Conservation (phyloP, 2,888 invertebrate species). For the Pristionchus entomophagus region DNA sequence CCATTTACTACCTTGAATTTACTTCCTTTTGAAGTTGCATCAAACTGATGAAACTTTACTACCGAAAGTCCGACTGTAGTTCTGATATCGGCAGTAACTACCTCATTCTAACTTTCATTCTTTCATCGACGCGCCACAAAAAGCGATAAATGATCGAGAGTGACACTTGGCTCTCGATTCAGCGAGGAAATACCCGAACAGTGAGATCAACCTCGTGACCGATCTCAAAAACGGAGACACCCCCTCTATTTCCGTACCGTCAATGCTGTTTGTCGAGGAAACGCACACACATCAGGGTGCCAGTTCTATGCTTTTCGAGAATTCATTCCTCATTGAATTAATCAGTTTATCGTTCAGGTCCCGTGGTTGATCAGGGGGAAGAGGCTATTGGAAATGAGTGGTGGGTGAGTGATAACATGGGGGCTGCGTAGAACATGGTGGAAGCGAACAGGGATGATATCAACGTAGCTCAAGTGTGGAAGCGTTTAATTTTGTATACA, state of each 20-base stretch:
- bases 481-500: not conserved
- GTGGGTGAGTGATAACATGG: not conserved
- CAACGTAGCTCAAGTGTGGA: not conserved
- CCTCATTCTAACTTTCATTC: not conserved
- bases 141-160: constrained; percentile 20
- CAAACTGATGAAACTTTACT: not conserved
- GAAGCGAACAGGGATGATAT: constrained; percentile 30
- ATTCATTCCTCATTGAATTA: not conserved
- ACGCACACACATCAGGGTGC: not conserved
- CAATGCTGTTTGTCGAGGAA: not conserved
- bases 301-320: not conserved
- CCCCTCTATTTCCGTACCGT: not conserved
- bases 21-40: constrained; percentile 21
- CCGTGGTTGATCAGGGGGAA: constrained; percentile 30
- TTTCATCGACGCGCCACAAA: not conserved
- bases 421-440: not conserved
- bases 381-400: constrained; percentile 36
- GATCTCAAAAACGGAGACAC: not conserved
- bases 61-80: constrained; percentile 12
- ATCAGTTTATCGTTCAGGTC: constrained; percentile 11
- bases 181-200: not conserved
- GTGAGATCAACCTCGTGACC: not conserved
- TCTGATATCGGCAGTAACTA: not conserved
- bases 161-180: not conserved
- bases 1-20: no score